Conservation (phyloP, 2,888 invertebrate genomes). For the Sylvicola cinctus region DNA sequence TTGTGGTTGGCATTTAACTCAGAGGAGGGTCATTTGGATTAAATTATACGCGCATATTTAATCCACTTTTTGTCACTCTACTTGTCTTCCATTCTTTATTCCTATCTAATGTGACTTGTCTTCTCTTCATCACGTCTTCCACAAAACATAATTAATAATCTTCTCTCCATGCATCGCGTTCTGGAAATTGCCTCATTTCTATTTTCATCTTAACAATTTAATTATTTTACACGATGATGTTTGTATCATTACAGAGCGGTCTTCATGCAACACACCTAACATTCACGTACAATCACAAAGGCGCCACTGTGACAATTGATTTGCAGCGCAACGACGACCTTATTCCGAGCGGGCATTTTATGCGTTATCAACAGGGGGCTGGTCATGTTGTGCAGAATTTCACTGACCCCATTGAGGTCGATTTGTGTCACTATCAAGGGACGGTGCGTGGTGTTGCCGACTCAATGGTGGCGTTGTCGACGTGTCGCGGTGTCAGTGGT, state of each 20-base stretch:
- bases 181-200: too few relatives aligned
- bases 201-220: too few relatives aligned
- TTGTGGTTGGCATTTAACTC: too few relatives aligned
- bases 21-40: too few relatives aligned
- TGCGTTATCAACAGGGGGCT: conserved; percentile 20
- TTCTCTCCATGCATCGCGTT: too few relatives aligned
- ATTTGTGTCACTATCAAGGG: conserved; percentile 33
- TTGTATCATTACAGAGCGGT: conserved; percentile 16
- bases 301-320: conserved; percentile 43
- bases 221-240: too few relatives aligned
- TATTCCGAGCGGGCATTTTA: conserved; percentile 27
- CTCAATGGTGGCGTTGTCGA: conserved; percentile 72
- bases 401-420: conserved; percentile 25
- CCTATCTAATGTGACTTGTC: too few relatives aligned
- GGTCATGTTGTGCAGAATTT: conserved; percentile 20
- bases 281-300: conserved; percentile 43
- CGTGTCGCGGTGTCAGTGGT: conserved; percentile 56
- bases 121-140: too few relatives aligned
- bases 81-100: too few relatives aligned
- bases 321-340: conserved; percentile 51
- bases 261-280: conserved; percentile 25
- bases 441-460: conserved; percentile 41
- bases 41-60: too few relatives aligned
- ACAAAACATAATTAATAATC: too few relatives aligned
- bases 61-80: too few relatives aligned